Evolutionary conservation across 1,140 invertebrate genomes (phyloP).

Genomic region (Lasioglossum albipes): DNA sequence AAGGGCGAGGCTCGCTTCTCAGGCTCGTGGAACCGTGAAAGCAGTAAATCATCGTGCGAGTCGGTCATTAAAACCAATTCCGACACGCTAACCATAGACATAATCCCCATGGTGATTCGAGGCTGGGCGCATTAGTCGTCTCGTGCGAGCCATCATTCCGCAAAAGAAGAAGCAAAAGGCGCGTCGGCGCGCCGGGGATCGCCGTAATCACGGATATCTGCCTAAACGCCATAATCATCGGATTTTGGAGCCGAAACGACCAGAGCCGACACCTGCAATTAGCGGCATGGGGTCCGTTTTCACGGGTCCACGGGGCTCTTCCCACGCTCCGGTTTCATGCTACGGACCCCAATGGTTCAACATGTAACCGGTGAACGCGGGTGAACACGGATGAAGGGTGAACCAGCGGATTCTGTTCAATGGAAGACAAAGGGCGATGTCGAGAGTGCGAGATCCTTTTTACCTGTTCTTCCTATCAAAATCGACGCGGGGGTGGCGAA

Average conservation of each 20-base stretch:
- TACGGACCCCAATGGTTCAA: background rate
- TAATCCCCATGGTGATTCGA: constrained; percentile 36
- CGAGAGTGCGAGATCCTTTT: too few relatives aligned
- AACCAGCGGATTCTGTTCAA: too few relatives aligned
- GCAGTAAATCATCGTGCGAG: background rate
- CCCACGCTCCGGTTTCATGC: constrained; percentile 58
- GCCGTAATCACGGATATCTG: constrained; percentile 64
- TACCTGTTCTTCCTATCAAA: too few relatives aligned
- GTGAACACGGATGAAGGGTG: background rate
- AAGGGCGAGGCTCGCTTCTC: too few relatives aligned
- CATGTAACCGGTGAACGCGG: too few relatives aligned
- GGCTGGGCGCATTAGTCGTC: constrained; percentile 24
- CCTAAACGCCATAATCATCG: constrained; percentile 66
- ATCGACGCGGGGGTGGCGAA: constrained; percentile 5
- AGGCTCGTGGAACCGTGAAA: too few relatives aligned
- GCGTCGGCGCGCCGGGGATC: constrained; percentile 36
- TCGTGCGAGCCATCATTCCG: constrained; percentile 42
- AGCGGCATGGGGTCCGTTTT: constrained; percentile 50
- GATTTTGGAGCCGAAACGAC: constrained; percentile 44
- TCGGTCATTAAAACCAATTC: constrained; percentile 20
- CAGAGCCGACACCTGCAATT: constrained; percentile 62
- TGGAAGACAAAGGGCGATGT: too few relatives aligned
- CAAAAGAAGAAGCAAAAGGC: constrained; percentile 17
- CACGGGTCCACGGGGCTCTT: constrained; percentile 42
- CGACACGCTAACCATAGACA: constrained; percentile 13